These are phyloP conservation scores for Chymomyza costata DNA, from an alignment of 1,140 invertebrate genomes.

Conservation along the genomic window DNA sequence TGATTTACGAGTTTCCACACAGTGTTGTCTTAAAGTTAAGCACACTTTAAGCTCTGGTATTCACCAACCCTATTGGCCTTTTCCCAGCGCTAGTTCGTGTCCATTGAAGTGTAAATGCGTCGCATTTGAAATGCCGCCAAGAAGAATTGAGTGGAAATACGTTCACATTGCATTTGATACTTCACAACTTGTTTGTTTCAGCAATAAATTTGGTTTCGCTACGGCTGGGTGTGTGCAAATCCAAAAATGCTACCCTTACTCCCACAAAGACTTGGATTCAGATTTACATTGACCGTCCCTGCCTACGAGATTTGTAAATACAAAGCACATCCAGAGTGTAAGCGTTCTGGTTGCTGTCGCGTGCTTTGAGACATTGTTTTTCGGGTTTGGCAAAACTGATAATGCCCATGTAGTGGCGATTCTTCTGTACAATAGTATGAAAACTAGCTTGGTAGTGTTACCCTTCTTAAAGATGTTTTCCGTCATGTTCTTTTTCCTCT, in stretches of 20 bases:
- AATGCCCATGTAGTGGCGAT: too few species aligned
- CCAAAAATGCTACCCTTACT: neutral
- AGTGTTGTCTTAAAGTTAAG: conserved; percentile 14
- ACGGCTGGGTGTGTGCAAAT: neutral
- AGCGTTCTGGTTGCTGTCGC: too few species aligned
- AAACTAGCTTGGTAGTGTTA: too few species aligned
- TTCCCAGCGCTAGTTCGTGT: neutral
- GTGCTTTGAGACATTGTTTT: too few species aligned
- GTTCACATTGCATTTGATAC: conserved; percentile 35
- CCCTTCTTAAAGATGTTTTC: too few species aligned
- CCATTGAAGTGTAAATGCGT: conserved; percentile 33
- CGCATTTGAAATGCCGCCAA: conserved; percentile 37
- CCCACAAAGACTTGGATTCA: too few species aligned
- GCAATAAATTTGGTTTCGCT: conserved; percentile 24
- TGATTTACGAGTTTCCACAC: conserved; percentile 41
- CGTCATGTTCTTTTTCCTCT: too few species aligned
- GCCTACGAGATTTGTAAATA: too few species aligned
- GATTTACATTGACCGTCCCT: too few species aligned
- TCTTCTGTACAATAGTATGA: too few species aligned
- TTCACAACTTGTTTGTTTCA: conserved; percentile 42
- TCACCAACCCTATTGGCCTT: neutral
- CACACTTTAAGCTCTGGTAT: conserved; percentile 9
- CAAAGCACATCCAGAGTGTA: too few species aligned
- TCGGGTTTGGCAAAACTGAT: too few species aligned
- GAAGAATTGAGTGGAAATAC: conserved; percentile 39